Percentiles rank a stretch among this genome's conserved stretches.
Evolutionary conservation across 2,797 vertebrate species (phyloP).

Genomic region (Alectoris magna): DNA sequence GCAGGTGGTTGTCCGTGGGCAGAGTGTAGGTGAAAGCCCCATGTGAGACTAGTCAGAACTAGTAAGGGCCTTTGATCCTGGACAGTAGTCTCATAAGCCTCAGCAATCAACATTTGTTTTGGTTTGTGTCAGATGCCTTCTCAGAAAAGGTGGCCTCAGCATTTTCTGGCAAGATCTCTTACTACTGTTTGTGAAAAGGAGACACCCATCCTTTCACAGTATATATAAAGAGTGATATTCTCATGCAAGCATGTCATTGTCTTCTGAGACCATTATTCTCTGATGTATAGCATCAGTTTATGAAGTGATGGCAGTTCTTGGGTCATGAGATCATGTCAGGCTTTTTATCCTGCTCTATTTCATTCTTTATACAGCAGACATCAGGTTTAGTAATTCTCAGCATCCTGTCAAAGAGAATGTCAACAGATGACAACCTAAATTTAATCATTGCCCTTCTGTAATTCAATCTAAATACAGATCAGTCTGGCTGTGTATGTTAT

Average conservation of each 20-base stretch:
- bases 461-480: constrained; percentile 52
- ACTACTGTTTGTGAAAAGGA: background rate
- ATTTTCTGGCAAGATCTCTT: background rate
- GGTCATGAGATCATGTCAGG: background rate
- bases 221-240: background rate
- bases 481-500: constrained; percentile 22
- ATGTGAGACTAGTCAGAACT: background rate
- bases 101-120: background rate
- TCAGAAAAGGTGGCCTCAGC: background rate
- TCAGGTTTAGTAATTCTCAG: background rate
- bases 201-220: background rate
- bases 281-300: constrained; percentile 9
- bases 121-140: background rate
- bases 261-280: constrained; percentile 8
- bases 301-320: constrained; percentile 33
- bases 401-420: constrained; percentile 38
- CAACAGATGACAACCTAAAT: constrained; percentile 47
- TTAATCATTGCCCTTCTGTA: constrained; percentile 42
- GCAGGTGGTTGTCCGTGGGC: background rate
- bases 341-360: constrained; percentile 17
- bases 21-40: background rate
- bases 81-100: background rate
- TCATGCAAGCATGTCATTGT: constrained; percentile 13
- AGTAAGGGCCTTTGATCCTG: background rate
- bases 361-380: constrained; percentile 1